Evolutionary conservation across 2,888 invertebrate genomes (phyloP).

Genomic region (Lucinisca nassula): DNA sequence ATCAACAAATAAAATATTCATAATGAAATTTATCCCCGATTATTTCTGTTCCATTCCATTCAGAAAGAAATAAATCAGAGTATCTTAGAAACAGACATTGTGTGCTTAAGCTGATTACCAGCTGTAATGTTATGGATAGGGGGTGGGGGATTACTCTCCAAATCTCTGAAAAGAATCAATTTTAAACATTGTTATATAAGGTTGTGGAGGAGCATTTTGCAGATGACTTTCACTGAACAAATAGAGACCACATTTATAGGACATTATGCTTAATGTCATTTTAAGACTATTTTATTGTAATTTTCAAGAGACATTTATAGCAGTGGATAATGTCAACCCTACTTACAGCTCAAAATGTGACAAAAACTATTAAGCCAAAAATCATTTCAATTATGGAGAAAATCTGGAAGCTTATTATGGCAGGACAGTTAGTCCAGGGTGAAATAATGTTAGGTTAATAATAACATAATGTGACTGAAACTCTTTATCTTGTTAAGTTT

Average conservation of each 20-base stretch:
- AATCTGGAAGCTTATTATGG: neutral
- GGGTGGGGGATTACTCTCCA: neutral
- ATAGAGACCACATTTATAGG: neutral
- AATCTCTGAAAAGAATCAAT: neutral
- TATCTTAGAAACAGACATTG: constrained; percentile 5
- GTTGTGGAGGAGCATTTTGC: neutral
- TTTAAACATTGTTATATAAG: neutral
- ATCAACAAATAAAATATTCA: neutral
- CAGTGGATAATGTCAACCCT: neutral
- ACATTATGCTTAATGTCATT: constrained; percentile 3
- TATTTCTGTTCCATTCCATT: neutral
- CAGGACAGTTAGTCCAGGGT: neutral
- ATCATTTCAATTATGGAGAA: neutral
- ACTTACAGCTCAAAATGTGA: neutral
- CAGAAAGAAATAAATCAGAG: neutral
- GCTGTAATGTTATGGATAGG: neutral
- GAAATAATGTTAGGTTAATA: neutral
- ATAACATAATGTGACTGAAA: constrained; percentile 5
- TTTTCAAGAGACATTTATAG: neutral
- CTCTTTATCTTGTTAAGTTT: neutral
- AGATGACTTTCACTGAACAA: neutral
- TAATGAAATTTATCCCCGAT: constrained; percentile 4
- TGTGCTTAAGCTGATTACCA: neutral
- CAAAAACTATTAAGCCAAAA: neutral
- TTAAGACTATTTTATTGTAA: neutral